Base-by-base conservation (phyloP, 2,797 vertebrate species). In the Siniperca scherzeri region DNA sequence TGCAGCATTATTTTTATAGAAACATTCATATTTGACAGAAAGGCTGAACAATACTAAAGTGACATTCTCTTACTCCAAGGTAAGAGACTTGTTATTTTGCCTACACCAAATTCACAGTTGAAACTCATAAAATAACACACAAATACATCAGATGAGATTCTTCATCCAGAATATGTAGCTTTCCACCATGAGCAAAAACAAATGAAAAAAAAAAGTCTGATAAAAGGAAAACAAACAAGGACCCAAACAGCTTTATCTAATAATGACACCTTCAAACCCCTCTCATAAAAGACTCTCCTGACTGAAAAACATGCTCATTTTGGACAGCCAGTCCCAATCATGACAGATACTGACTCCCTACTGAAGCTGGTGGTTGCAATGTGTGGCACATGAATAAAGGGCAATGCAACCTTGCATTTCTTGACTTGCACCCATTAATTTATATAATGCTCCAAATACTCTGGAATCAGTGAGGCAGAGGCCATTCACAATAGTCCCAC, bases 1-100 rank as follows among this genome's bases (percentile, higher is more conserved):
- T 93, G 91, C 92, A 93, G 93, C 92, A 94, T 93, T 85, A 84
- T 53, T 75, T 86, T 87, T 61, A 92, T 83, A 89, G 85, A 85
- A 90, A 94, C 93, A 95, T 95, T 95, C 93, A 94, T 92, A 86
- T 92, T 89, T 88, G 80, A 93, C 88, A 90, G 83, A 90, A 89
- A 92, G 90, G 89, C 90, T 87, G 84, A 85, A 90, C 87, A 94
- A 94, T 88, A 94, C 91, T 94, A 92, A 93, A 94, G 91, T 93
- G 93, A 94, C 91, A 92, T 92, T 94, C 89, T 93, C 91, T 94
- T 91, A 93, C 91, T 53, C 77, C 27, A 25, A 74, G 71, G 91
- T 86, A 92, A 93, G 91, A 85, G 84, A 78, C 75, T 44, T 81
- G 59, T 87, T 86, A 74, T 86, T 87, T 84, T 83, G 78, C 77